Evolutionary conservation across 2,113 vertebrate species (phyloP), one percentile per base, ranked within the genome.

Genomic region (Clarias gariepinus): DNA sequence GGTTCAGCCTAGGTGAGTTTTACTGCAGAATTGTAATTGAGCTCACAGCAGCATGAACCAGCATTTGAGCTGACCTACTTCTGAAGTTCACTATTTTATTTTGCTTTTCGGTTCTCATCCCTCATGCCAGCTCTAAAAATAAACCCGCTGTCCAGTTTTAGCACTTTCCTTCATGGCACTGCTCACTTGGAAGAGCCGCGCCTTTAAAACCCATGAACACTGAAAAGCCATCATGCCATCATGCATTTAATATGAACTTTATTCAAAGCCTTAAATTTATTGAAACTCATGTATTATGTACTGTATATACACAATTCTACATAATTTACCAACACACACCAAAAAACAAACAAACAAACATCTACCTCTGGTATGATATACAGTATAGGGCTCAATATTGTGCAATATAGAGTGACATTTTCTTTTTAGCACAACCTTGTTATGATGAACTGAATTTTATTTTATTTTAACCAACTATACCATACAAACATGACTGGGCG

Each of bases 41-140:
- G 94, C 92, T 92, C 93, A 93, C 90, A 91, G 91, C 93, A 91
- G 94, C 93, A 91, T 93, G 91, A 92, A 91, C 91, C 81, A 92
- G 90, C 90, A 91, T 91, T 92, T 91, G 88, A 93, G 91, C 91
- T 95, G 95, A 95, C 94, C 94, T 94, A 95, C 94, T 95, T 95
- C 91, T 92, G 87, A 90, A 89, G 91, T 94, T 95, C 91, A 92
- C 92, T 92, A 94, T 91, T 66, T 82, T 87, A 55, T 82, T 82
- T 76, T n/a, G 23, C 30, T 47, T 61, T 76, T 60, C 30, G 58
- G 16, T 60, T 58, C 73, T n/a, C 66, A 93, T 92, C 92, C 93
- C 93, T 91, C 89, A 85, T 91, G 93, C 92, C 93, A 95, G 91
- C 91, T 93, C 94, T 95, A 94, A 94, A 95, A 95, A 95, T 95